Conservation (phyloP, 1,140 invertebrate genomes). For the Paracyclopina nana region DNA sequence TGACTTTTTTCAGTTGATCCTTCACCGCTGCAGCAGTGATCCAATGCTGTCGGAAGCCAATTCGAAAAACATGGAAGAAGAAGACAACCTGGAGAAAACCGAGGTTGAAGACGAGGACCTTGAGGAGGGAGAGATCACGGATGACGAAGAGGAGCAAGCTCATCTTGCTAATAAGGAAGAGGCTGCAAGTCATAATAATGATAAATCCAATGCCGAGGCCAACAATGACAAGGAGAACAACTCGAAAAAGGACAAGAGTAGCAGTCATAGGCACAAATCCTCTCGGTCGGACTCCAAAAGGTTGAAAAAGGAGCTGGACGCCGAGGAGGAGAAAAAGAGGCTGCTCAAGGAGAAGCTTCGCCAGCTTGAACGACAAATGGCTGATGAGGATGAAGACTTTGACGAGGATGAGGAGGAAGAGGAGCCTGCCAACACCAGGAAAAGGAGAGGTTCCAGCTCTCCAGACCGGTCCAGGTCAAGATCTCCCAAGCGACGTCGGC, state of each 20-base stretch:
- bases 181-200: neutral
- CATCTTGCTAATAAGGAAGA: neutral
- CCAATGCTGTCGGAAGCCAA: too few relatives aligned
- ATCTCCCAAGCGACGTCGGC: neutral
- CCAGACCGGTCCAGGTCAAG: neutral
- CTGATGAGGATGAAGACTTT: neutral
- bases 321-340: constrained; percentile 12
- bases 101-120: constrained; percentile 12
- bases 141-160: constrained; percentile 18
- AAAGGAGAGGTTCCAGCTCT: neutral
- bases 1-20: too few relatives aligned
- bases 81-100: neutral
- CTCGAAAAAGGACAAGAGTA: too few relatives aligned
- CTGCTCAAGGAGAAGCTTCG: constrained; percentile 2
- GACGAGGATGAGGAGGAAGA: constrained; percentile 7
- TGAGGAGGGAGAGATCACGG: constrained; percentile 18
- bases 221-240: too few relatives aligned
- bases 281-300: too few relatives aligned
- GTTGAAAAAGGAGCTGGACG: neutral
- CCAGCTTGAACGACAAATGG: constrained; percentile 5
- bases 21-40: too few relatives aligned
- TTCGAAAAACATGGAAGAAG: too few relatives aligned
- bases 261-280: too few relatives aligned
- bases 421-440: neutral
- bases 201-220: too few relatives aligned